phyloP scores from a whole-genome alignment of 2,888 invertebrate species.

The Catonia carolina region DNA sequence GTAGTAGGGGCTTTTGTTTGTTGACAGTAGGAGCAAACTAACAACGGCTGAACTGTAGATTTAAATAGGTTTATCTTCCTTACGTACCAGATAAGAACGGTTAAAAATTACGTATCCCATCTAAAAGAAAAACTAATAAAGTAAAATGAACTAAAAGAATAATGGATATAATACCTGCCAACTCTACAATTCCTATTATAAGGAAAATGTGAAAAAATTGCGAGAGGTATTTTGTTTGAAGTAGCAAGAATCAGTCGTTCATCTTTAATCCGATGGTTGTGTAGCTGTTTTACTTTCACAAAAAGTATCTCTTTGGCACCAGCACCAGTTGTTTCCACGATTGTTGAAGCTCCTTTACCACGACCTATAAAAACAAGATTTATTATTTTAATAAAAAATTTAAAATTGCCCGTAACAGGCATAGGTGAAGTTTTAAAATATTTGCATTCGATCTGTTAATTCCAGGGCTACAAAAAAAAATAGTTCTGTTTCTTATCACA shows the following conservation, averaged over 20 bases:
- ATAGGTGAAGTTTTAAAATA: too few relatives aligned
- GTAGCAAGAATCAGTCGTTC: constrained; percentile 78
- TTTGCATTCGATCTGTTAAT: too few relatives aligned
- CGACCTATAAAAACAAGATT: constrained; percentile 23
- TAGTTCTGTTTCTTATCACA: too few relatives aligned
- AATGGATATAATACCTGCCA: constrained; percentile 25
- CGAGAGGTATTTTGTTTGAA: constrained; percentile 69
- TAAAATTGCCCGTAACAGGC: too few relatives aligned
- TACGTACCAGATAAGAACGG: too few relatives aligned
- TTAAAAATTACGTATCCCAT: too few relatives aligned
- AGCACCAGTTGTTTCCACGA: constrained; percentile 20
- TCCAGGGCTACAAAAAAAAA: too few relatives aligned
- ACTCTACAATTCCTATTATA: constrained; percentile 26
- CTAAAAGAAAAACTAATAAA: too few relatives aligned
- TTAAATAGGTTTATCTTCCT: too few relatives aligned
- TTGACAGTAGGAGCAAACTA: too few relatives aligned
- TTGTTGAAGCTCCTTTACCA: constrained; percentile 15
- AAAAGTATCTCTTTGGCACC: constrained; percentile 40
- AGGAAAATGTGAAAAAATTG: constrained; percentile 81
- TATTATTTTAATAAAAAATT: constrained; percentile 12
- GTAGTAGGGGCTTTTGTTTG: too few relatives aligned
- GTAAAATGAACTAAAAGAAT: background rate
- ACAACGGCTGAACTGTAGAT: too few relatives aligned
- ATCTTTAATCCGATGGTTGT: constrained; percentile 63
- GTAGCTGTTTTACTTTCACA: constrained; percentile 47